Base-by-base conservation (phyloP, 1,140 invertebrate species). In the Rhagoletis zephyria region DNA sequence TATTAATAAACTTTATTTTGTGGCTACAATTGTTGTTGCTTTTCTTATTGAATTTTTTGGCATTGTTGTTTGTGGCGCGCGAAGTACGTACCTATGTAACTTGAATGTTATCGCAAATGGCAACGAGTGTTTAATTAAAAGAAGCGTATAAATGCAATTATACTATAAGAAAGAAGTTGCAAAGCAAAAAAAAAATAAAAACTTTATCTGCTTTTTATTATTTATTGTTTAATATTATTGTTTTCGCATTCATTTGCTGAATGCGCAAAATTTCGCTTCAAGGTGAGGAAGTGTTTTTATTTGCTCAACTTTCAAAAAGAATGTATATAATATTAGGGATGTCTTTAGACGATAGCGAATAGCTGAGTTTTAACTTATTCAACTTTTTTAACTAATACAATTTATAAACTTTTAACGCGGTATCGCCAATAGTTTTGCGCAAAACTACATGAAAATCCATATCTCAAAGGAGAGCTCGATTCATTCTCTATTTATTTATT, bases 131-230 rank as follows among this genome's bases (percentile, higher is more conserved):
- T 81, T 81, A 10, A 19, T 56, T 56, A n/a, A 48, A 9, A 81
- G 56, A 81, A 81, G 48, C 56, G 48, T 19, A 30, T 56, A 16
- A 56, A 81, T n/a, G 30, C 48, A 81, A 81, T 81, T 56, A 81
- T 81, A 30, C 30, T 30, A 30, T 30, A 30, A 30, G 30, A 30
- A 30, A 30, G 56, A 81, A 81, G 6, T 30, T 59, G 2, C 48
- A 59, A 81, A 81, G 2, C 19, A 81, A 19, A 19, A 81, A 7
- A 56, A 19, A 12, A 77, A 51, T 5, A 51, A 51, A n/a, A 51
- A 77, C 51, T 81, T 51, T 16, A 81, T 56, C n/a, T 48, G 45
- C 74, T 56, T 81, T 56, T 59, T 3, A 16, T 45, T 51, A 7
- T 81, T 51, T 10, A 19, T 7, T 0, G 0, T 77, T 56, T 48